phyloP scores from a whole-genome alignment of 2,888 invertebrate species.

The Drosophila mimica region DNA sequence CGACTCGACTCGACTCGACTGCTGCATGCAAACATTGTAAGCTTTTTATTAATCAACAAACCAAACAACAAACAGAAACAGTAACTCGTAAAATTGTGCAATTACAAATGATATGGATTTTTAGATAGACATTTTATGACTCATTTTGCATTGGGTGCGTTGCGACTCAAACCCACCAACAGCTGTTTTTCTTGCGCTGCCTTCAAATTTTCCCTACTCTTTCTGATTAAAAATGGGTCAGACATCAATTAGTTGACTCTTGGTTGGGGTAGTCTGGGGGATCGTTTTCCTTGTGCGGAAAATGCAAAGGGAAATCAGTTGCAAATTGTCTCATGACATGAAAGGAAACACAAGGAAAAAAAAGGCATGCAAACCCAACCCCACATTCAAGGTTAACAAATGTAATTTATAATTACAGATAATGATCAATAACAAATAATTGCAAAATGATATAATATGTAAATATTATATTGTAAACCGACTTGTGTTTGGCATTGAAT shows the following conservation, averaged over 20 bases:
- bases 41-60: background rate
- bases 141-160: constrained; percentile 9
- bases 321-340: background rate
- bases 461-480: background rate
- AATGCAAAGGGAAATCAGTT: background rate
- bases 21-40: constrained; percentile 3
- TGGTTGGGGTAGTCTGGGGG: background rate
- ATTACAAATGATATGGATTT: background rate
- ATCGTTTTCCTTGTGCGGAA: background rate
- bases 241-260: constrained; percentile 18
- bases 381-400: background rate
- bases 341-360: background rate
- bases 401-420: background rate
- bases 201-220: background rate
- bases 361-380: background rate
- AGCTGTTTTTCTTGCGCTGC: background rate
- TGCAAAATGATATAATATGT: background rate
- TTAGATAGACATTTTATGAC: constrained; percentile 5
- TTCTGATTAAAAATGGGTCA: constrained; percentile 21
- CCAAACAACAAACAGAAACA: background rate
- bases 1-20: background rate
- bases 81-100: constrained; percentile 4
- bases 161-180: background rate
- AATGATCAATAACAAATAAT: background rate
- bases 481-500: background rate